These are phyloP conservation scores for rabbit (Oryctolagus cuniculus) DNA, from an alignment of 2,113 vertebrate genomes.

Conservation along the genomic window mOryCun1.1 NC_091433.1:31331501-31332000, in stretches of 20 bases:
- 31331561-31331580: background rate
- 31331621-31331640: background rate
- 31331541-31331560: background rate
- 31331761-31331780: background rate
- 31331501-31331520: background rate
- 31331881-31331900: background rate
- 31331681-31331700: background rate
- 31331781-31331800: background rate
- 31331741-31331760: background rate
- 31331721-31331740: background rate
- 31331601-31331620: background rate
- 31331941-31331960: background rate
- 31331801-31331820: background rate
- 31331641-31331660: background rate
- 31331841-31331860: background rate
- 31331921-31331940: slow-evolving; percentile 14
- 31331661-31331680: background rate
- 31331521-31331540: background rate
- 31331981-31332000: background rate
- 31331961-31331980: background rate
- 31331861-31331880: slow-evolving; percentile 22
- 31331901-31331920: background rate
- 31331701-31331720: background rate
- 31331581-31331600: background rate
- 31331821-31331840: background rate